A percentile compares a stretch with the other conserved stretches of the same genome.
Evolutionary conservation across 2,797 vertebrate genomes (phyloP).

Genomic region (Triplophysa yarkandensis): DNA sequence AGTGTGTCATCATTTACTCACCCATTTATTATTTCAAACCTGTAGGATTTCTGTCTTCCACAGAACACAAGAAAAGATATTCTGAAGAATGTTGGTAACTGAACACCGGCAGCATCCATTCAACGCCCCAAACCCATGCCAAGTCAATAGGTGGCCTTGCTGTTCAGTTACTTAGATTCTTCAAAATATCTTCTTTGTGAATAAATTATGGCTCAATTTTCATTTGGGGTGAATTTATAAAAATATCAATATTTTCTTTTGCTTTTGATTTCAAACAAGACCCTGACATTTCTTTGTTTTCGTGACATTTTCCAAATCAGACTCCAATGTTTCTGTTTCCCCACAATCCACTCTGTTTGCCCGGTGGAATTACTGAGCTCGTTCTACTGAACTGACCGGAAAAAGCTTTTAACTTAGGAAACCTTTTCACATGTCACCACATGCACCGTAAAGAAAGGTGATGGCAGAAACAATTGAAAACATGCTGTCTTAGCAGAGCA

Average conservation of each 20-base stretch:
- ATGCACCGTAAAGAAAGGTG: conserved; percentile 31
- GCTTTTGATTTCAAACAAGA: not conserved
- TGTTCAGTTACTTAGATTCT: too few relatives aligned
- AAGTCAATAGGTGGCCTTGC: too few relatives aligned
- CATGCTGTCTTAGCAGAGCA: conserved; percentile 45
- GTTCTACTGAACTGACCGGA: conserved; percentile 44
- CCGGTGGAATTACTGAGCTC: conserved; percentile 25
- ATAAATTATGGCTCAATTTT: too few relatives aligned
- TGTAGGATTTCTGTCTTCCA: too few relatives aligned
- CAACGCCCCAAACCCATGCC: too few relatives aligned
- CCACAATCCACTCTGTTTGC: conserved; percentile 16
- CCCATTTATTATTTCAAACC: too few relatives aligned
- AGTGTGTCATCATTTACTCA: too few relatives aligned
- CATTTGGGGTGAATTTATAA: too few relatives aligned
- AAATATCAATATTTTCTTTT: not conserved
- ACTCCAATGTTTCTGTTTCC: conserved; percentile 15
- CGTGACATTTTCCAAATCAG: conserved; percentile 1
- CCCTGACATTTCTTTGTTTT: not conserved
- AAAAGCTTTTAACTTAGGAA: conserved; percentile 37
- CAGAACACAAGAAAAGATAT: too few relatives aligned
- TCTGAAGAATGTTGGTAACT: too few relatives aligned
- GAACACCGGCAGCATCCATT: too few relatives aligned
- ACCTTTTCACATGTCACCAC: conserved; percentile 43
- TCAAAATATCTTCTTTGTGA: too few relatives aligned
- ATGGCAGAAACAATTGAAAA: conserved; percentile 53